A percentile compares a stretch with the other conserved stretches of the same genome.
Conservation (phyloP, 2,113 vertebrate genomes). For the Platichthys flesus region DNA sequence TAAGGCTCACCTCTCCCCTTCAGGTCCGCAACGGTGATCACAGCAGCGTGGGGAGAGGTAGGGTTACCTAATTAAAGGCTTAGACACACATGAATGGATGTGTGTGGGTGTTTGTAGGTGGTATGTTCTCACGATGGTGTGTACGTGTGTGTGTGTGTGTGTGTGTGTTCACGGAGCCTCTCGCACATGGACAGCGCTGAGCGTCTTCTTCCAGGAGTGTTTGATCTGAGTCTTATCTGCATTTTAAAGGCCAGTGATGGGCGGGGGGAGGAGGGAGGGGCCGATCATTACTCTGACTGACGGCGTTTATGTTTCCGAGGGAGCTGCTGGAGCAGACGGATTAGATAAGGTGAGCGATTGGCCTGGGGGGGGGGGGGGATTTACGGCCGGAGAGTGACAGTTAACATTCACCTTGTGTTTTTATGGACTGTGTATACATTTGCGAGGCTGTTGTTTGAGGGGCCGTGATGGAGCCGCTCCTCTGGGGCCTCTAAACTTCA, state of each 20-base stretch:
- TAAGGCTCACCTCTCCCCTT: slow-evolving; percentile 56
- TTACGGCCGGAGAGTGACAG: slow-evolving; percentile 70
- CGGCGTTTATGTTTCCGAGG: slow-evolving; percentile 80
- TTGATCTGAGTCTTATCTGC: slow-evolving; percentile 74
- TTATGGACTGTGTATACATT: slow-evolving; percentile 57
- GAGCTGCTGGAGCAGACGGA: slow-evolving; percentile 77
- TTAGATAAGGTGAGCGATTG: slow-evolving; percentile 81
- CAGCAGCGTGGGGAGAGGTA: slow-evolving; percentile 61
- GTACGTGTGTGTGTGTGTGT: background rate
- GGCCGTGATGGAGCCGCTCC: slow-evolving; percentile 43
- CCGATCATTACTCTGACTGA: slow-evolving; percentile 75
- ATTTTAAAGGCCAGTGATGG: slow-evolving; percentile 72
- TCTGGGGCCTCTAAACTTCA: slow-evolving; percentile 43
- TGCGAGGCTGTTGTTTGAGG: slow-evolving; percentile 33
- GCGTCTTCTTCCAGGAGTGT: slow-evolving; percentile 50
- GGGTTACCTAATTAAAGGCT: slow-evolving; percentile 76
- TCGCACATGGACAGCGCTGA: slow-evolving; percentile 25
- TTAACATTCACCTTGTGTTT: slow-evolving; percentile 80
- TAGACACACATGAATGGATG: slow-evolving; percentile 62
- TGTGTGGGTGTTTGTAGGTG: slow-evolving; percentile 42
- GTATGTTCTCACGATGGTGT: slow-evolving; percentile 27
- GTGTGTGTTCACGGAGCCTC: slow-evolving; percentile 13
- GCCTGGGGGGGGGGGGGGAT: slow-evolving; percentile 44
- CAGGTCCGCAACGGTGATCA: slow-evolving; percentile 62
- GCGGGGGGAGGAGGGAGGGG: slow-evolving; percentile 44